Percentiles rank a stretch among this genome's conserved stretches.
These are phyloP conservation scores for Eristalis pertinax DNA, from an alignment of 2,888 invertebrate species.

Conservation along the genomic window DNA sequence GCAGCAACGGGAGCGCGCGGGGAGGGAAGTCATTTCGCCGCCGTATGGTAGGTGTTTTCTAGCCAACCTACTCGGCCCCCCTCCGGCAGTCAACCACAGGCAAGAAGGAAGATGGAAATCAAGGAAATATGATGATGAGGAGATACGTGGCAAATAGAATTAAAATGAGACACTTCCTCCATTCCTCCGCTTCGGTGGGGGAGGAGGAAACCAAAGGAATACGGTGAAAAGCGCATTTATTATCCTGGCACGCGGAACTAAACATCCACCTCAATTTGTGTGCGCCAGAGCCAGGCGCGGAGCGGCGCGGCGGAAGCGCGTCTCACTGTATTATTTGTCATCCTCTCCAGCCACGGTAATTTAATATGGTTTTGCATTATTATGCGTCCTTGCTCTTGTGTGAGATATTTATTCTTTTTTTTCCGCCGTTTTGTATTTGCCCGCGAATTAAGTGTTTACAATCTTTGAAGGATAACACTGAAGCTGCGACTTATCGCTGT, in stretches of 20 bases:
- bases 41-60: conserved; percentile 67
- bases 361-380: conserved; percentile 73
- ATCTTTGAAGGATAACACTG: conserved; percentile 49
- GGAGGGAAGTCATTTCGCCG: conserved; percentile 50
- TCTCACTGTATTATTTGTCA: conserved; percentile 72
- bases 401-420: conserved; percentile 33
- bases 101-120: conserved; percentile 72
- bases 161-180: conserved; percentile 72
- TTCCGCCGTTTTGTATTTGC: conserved; percentile 41
- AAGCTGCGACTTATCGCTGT: conserved; percentile 66
- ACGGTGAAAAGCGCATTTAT: conserved; percentile 69
- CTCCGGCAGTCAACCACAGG: conserved; percentile 17
- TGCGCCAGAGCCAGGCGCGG: conserved; percentile 10
- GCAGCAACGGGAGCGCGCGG: conserved; percentile 33
- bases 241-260: conserved; percentile 70
- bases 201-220: conserved; percentile 13
- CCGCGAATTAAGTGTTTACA: conserved; percentile 72
- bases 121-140: conserved; percentile 74
- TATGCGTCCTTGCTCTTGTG: conserved; percentile 66
- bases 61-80: conserved; percentile 25
- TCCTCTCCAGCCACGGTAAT: conserved; percentile 71
- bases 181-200: neutral
- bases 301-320: conserved; percentile 30
- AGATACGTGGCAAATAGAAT: conserved; percentile 74
- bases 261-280: conserved; percentile 66